These are phyloP conservation scores for Caenorhabditis angaria DNA, from an alignment of 2,888 invertebrate species.

Conservation along the genomic window DNA sequence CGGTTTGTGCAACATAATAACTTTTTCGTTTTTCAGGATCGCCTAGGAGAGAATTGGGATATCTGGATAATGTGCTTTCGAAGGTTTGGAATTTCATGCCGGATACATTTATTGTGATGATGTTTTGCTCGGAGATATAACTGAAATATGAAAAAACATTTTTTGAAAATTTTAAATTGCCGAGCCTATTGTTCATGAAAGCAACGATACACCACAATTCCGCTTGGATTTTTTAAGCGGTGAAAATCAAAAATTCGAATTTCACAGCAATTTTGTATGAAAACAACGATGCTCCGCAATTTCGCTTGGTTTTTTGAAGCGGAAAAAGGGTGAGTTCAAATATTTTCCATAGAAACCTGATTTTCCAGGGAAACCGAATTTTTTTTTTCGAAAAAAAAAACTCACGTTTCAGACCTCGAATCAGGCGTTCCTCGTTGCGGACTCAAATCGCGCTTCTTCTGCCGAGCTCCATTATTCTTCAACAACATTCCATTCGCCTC, in stretches of 20 bases:
- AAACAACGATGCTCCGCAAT: too few relatives aligned
- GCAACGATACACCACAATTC: too few relatives aligned
- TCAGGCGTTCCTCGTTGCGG: conserved; percentile 57
- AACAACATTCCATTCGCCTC: conserved; percentile 46
- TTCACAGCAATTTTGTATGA: too few relatives aligned
- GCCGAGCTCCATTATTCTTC: conserved; percentile 26
- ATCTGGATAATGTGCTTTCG: conserved; percentile 63
- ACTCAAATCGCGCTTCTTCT: conserved; percentile 33
- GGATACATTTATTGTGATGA: conserved; percentile 70
- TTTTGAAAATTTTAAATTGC: too few relatives aligned
- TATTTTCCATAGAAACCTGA: too few relatives aligned
- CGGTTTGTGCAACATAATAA: conserved; percentile 60
- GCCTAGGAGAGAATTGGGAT: conserved; percentile 69
- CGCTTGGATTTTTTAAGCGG: too few relatives aligned
- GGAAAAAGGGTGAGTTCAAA: too few relatives aligned
- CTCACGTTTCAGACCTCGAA: conserved; percentile 31
- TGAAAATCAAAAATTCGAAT: too few relatives aligned
- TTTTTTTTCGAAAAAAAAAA: not conserved
- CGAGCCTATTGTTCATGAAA: too few relatives aligned
- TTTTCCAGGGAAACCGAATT: not conserved
- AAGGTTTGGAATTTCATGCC: conserved; percentile 70
- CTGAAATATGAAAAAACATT: conserved; percentile 8
- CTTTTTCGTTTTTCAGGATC: conserved; percentile 60
- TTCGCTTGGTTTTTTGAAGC: too few relatives aligned
- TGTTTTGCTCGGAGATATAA: conserved; percentile 7